phyloP scores from a whole-genome alignment of 2,113 vertebrate species.

The Lagopus leucura region DNA sequence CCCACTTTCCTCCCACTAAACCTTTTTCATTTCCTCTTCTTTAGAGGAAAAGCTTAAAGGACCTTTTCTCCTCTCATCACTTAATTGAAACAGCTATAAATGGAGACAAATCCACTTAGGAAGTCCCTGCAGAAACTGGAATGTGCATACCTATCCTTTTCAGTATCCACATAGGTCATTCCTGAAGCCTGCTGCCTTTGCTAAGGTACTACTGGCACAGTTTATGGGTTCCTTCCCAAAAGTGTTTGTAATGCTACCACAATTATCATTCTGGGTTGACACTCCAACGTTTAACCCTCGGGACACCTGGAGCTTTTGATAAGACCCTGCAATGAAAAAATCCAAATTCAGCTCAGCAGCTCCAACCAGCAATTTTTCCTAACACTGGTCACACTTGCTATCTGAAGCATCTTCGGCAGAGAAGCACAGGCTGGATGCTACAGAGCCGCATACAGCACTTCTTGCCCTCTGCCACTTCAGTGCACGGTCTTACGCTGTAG shows the following conservation, averaged over 20 bases:
- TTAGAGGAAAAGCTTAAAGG: not conserved
- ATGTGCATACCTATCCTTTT: not conserved
- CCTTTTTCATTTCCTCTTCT: not conserved
- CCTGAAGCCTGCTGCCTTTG: conserved; percentile 3
- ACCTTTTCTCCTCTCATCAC: not conserved
- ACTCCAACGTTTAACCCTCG: conserved; percentile 22
- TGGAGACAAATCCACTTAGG: not conserved
- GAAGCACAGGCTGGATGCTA: conserved; percentile 18
- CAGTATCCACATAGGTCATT: not conserved
- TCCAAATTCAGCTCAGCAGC: conserved; percentile 17
- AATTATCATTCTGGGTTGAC: conserved; percentile 35
- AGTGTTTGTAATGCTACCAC: not conserved
- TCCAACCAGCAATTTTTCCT: not conserved
- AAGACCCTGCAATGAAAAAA: not conserved
- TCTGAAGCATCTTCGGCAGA: conserved; percentile 19
- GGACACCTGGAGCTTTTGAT: not conserved
- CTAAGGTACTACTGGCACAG: conserved; percentile 18
- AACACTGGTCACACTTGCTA: not conserved
- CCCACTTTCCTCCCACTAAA: fast-evolving
- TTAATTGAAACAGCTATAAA: not conserved
- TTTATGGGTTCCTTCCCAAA: conserved; percentile 30
- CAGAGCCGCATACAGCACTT: not conserved
- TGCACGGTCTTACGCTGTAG: not conserved
- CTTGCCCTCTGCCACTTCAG: not conserved
- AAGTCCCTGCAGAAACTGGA: not conserved